Conservation (phyloP, 2,113 vertebrate genomes). For the Falco punctatus region DNA sequence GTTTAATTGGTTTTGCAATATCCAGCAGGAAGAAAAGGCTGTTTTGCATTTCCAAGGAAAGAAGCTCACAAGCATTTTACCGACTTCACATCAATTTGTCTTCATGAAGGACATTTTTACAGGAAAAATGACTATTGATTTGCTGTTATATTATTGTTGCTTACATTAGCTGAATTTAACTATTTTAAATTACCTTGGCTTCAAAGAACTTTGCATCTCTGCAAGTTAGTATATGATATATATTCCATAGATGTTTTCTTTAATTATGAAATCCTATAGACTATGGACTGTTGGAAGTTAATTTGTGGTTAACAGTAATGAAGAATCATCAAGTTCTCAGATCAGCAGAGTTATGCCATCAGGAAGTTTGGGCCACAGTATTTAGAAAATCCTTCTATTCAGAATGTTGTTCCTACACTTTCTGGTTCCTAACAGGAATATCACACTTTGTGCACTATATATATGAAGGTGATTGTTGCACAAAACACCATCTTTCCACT, state of each 20-base stretch:
- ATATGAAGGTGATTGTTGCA: not conserved
- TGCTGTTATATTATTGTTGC: not conserved
- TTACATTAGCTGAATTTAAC: not conserved
- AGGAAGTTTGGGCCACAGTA: not conserved
- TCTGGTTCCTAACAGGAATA: not conserved
- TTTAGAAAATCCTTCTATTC: not conserved
- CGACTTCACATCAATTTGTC: not conserved
- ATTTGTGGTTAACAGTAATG: not conserved
- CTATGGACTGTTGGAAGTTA: not conserved
- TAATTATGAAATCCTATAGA: not conserved
- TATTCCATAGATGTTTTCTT: not conserved
- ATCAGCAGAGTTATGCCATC: not conserved
- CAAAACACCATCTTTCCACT: not conserved
- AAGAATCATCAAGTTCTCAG: not conserved
- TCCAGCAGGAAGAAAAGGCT: not conserved
- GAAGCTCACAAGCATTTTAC: not conserved
- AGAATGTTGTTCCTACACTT: not conserved
- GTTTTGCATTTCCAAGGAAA: not conserved
- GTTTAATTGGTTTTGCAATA: not conserved
- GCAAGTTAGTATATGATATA: not conserved
- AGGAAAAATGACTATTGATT: not conserved
- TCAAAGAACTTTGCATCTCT: not conserved
- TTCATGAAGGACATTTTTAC: not conserved
- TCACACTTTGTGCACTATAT: not conserved
- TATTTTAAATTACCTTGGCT: not conserved